phyloP scores from a whole-genome alignment of 2,888 invertebrate species.

The Parnassius glacialis region DNA sequence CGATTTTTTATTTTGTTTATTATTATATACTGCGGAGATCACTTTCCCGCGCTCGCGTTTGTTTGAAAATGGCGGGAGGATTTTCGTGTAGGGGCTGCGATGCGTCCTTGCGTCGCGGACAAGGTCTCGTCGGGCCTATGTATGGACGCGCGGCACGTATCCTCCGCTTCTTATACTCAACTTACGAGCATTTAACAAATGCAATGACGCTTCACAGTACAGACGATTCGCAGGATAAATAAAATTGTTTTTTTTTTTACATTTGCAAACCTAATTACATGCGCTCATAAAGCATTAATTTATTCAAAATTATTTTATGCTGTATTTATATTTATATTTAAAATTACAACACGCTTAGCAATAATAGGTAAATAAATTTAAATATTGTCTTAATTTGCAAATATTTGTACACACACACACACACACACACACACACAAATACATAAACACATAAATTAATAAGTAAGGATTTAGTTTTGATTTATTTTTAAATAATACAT shows the following conservation, averaged over 20 bases:
- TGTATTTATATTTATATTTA: slow-evolving; percentile 1
- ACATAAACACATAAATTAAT: too few species aligned
- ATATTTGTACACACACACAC: background rate
- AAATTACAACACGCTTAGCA: background rate
- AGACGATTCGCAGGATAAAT: slow-evolving; percentile 28
- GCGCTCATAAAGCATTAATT: background rate
- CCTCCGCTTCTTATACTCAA: slow-evolving; percentile 72
- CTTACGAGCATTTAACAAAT: slow-evolving; percentile 37
- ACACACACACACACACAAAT: too few species aligned
- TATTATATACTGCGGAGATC: slow-evolving; percentile 39
- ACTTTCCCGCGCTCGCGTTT: slow-evolving; percentile 63
- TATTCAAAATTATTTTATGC: background rate
- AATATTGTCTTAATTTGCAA: slow-evolving; percentile 10
- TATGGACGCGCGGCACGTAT: slow-evolving; percentile 57
- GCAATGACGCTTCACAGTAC: slow-evolving; percentile 31
- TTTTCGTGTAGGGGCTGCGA: slow-evolving; percentile 62
- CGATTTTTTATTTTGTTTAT: slow-evolving; percentile 19
- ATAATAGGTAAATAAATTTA: slow-evolving; percentile 12
- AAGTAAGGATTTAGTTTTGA: too few species aligned
- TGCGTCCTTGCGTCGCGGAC: slow-evolving; percentile 73
- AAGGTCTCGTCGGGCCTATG: slow-evolving; percentile 70
- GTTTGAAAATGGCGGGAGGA: slow-evolving; percentile 66
- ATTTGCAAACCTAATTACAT: background rate
- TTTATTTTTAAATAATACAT: too few species aligned
- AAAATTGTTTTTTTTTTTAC: slow-evolving; percentile 6